phyloP scores from a whole-genome alignment of 2,797 vertebrate genomes.

The Halcyon smyrnensis region DNA sequence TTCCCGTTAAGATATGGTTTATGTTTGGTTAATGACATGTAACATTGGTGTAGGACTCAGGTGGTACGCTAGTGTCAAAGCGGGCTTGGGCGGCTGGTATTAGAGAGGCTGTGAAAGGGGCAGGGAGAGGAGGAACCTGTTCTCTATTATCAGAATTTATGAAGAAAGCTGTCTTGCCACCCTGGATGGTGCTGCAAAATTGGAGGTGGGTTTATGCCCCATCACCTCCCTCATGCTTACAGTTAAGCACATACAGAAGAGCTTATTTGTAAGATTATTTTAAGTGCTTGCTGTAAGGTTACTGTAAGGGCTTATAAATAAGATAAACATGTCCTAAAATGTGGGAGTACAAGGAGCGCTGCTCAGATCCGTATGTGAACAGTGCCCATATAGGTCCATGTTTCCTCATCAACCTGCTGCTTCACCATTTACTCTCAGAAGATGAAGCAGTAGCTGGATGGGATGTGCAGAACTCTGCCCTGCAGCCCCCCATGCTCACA shows the following conservation, averaged over 20 bases:
- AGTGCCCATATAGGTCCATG: background rate
- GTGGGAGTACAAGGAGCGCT: background rate
- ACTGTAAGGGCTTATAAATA: background rate
- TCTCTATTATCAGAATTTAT: constrained; percentile 21
- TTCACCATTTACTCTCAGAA: background rate
- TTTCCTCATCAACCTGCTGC: background rate
- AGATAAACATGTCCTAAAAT: background rate
- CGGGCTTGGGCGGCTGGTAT: background rate
- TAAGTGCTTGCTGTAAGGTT: background rate
- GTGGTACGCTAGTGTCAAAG: background rate
- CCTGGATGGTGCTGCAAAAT: background rate
- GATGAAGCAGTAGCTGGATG: accelerated
- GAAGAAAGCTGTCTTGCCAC: background rate
- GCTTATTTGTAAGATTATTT: background rate
- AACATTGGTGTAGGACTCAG: background rate
- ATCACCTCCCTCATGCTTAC: background rate
- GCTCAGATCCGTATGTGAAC: background rate
- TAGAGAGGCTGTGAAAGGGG: background rate
- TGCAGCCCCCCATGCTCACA: background rate
- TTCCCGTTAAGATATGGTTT: constrained; percentile 45
- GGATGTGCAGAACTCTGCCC: background rate
- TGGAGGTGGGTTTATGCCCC: background rate
- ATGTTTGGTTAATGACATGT: constrained; percentile 34
- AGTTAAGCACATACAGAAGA: background rate
- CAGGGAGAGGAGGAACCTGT: background rate